phyloP scores from a whole-genome alignment of 2,113 vertebrate species.

The Xiphias gladius region DNA sequence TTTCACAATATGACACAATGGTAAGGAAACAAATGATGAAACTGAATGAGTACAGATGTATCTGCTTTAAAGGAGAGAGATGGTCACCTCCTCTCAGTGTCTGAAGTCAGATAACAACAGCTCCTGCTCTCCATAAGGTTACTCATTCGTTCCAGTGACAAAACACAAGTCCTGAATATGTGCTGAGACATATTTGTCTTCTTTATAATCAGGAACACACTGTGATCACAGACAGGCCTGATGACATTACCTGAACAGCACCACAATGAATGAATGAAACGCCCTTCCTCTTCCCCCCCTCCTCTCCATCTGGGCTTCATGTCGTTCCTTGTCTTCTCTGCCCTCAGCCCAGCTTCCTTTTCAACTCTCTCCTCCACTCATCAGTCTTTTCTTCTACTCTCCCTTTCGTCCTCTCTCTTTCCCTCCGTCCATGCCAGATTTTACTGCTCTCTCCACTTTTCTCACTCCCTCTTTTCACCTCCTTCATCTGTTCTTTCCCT shows the following conservation, averaged over 20 bases:
- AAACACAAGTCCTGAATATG: constrained; percentile 20
- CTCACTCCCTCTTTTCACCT: background rate
- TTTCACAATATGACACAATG: background rate
- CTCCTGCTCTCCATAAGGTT: constrained; percentile 3
- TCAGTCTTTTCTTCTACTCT: background rate
- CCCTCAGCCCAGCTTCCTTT: background rate
- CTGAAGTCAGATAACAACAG: background rate
- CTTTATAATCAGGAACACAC: constrained; percentile 47
- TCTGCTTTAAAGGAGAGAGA: background rate
- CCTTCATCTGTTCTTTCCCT: background rate
- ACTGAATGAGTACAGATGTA: background rate
- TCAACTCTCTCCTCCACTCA: background rate
- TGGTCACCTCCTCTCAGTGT: background rate
- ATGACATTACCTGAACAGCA: background rate
- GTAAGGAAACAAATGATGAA: background rate
- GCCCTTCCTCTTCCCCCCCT: background rate
- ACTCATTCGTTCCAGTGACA: constrained; percentile 17
- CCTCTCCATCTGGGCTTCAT: background rate
- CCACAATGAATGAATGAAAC: constrained; percentile 16
- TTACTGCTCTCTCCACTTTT: background rate
- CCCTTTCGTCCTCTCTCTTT: background rate
- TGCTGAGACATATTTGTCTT: constrained; percentile 10
- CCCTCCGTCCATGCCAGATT: background rate
- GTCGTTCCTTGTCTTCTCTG: background rate
- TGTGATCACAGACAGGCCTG: constrained; percentile 39